Evolutionary conservation across 2,888 invertebrate genomes (phyloP).

Genomic region (Neelides folsomi): DNA sequence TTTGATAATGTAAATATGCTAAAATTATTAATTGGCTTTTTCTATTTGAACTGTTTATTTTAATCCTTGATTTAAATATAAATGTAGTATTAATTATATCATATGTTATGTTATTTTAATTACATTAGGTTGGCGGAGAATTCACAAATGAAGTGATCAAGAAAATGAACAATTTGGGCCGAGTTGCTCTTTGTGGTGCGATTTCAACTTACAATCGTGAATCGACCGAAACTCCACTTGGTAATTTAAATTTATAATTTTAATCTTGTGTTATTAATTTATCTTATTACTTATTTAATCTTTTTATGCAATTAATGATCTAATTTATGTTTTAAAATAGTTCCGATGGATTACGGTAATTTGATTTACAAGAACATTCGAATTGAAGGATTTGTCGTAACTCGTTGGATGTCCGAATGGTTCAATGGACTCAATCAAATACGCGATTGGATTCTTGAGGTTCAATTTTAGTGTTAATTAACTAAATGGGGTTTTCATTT

Average conservation of each 20-base stretch:
- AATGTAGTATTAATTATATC: too few relatives aligned
- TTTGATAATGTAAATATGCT: constrained; percentile 67
- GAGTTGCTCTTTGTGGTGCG: constrained; percentile 52
- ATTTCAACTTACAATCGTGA: constrained; percentile 50
- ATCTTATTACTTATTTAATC: too few relatives aligned
- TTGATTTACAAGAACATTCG: constrained; percentile 47
- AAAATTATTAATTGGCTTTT: too few relatives aligned
- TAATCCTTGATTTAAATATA: too few relatives aligned
- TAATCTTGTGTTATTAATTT: too few relatives aligned
- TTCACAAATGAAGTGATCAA: constrained; percentile 47
- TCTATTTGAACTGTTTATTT: too few relatives aligned
- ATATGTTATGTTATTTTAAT: too few relatives aligned
- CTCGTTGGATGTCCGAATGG: constrained; percentile 48
- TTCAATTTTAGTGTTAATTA: constrained; percentile 1
- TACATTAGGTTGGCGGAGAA: constrained; percentile 51
- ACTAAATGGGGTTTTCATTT: not conserved
- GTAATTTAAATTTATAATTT: too few relatives aligned
- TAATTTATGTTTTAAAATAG: constrained; percentile 29
- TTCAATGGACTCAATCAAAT: constrained; percentile 48
- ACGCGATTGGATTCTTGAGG: constrained; percentile 27
- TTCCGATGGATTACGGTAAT: constrained; percentile 44
- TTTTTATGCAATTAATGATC: too few relatives aligned
- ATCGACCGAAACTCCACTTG: not conserved
- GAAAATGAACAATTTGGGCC: constrained; percentile 50
- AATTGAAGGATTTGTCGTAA: constrained; percentile 50